Evolutionary conservation across 2,113 vertebrate species (phyloP), one percentile per base, ranked within the genome.

Genomic region (Saccopteryx leptura): DNA sequence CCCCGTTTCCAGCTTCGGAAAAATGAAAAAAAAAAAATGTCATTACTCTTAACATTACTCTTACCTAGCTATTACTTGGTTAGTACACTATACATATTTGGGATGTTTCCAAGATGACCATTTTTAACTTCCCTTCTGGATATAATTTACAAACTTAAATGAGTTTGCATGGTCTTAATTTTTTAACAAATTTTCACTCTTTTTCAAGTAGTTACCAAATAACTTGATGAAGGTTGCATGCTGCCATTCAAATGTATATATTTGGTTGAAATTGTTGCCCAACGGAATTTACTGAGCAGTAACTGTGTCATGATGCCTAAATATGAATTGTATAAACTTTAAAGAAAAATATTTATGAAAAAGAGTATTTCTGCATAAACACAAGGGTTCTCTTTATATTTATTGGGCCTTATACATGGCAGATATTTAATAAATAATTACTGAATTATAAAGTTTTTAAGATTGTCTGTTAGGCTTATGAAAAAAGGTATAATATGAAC

Each of bases 121-220:
- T 54, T 48, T 91, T 95, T 81, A 95, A n/a, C 52, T 66, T 89
- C 48, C 46, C 86, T 96, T 97, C 24, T 56, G 15, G 78, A 71
- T 87, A 87, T 68, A 68, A 96, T 88, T 28, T 93, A 26, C 54
- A 95, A 75, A 80, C 52, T 79, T 91, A 93, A 94, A 92, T 56
- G 56, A 82, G 14, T 88, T 90, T 81, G 31, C 10, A 82, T 6
- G 76, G 14, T 58, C n/a, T 87, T 0, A 93, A 66, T 13, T 81
- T 92, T 68, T 88, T 84, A 94, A 84, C 81, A 7, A n/a, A 48
- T 76, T 82, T 21, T 88, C 60, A 65, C 4, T 82, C 21, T 68
- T 91, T 96, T 84, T 33, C 19, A 90, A 92, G 23, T 76, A 89
- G 75, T 61, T 95, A 58, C 15, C 9, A 85, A 93, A 88, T 85